phyloP scores from a whole-genome alignment of 2,888 invertebrate genomes.

The Cremastinae sp. region DNA sequence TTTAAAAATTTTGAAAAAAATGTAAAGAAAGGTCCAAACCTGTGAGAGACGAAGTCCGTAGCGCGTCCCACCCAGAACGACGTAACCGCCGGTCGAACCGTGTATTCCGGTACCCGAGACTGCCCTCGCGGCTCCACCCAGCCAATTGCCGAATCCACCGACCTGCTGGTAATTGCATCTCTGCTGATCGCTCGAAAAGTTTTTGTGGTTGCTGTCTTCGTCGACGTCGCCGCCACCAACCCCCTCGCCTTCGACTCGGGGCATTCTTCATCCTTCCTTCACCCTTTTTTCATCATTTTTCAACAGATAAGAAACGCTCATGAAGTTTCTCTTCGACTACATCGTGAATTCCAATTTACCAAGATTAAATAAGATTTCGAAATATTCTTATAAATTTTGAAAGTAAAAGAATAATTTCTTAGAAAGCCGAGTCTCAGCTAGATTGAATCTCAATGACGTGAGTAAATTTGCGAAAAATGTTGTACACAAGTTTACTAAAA shows the following conservation, averaged over 20 bases:
- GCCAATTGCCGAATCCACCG: conserved; percentile 69
- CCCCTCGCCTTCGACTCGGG: conserved; percentile 77
- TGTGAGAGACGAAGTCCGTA: conserved; percentile 85
- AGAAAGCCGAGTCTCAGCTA: too few species aligned
- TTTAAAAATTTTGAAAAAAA: too few species aligned
- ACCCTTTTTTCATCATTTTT: conserved; percentile 60
- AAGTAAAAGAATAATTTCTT: too few species aligned
- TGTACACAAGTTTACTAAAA: too few species aligned
- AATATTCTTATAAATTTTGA: too few species aligned
- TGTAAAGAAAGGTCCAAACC: too few species aligned
- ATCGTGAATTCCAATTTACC: too few species aligned
- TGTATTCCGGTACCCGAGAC: conserved; percentile 72
- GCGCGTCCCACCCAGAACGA: conserved; percentile 87
- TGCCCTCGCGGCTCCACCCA: conserved; percentile 75
- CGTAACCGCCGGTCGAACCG: conserved; percentile 80
- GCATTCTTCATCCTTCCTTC: conserved; percentile 79
- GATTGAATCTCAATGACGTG: too few species aligned
- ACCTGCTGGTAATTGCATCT: conserved; percentile 46
- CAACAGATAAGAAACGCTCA: conserved; percentile 3
- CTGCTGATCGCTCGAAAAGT: conserved; percentile 47
- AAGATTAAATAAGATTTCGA: too few species aligned
- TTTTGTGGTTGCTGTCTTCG: conserved; percentile 54
- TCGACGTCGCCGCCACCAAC: conserved; percentile 72
- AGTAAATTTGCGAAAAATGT: too few species aligned
- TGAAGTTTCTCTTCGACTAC: background rate